Conservation (phyloP, 2,113 vertebrate genomes). For the Tenrec ecaudatus region DNA sequence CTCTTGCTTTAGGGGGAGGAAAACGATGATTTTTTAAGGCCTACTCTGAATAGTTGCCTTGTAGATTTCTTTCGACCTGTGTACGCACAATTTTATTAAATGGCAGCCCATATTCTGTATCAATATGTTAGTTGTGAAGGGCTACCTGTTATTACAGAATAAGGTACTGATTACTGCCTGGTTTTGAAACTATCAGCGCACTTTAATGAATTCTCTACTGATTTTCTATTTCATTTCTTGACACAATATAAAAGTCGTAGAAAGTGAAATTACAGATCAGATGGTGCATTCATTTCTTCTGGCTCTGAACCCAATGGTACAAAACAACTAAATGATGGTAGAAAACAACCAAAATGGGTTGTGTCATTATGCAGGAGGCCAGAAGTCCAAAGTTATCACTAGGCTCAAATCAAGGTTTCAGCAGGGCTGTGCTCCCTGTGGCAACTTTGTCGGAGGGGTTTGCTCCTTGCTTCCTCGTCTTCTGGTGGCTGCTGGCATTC, state of each 20-base stretch:
- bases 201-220: background rate
- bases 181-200: background rate
- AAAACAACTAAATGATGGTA: too few relatives aligned
- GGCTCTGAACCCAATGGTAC: background rate
- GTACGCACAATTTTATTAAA: slow-evolving; percentile 5
- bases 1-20: background rate
- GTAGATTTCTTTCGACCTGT: background rate
- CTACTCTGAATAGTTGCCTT: background rate
- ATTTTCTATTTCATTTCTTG: slow-evolving; percentile 11
- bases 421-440: background rate
- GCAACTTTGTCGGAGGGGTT: background rate
- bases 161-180: background rate
- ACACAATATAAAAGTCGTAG: background rate
- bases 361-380: background rate
- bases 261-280: background rate
- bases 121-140: too few relatives aligned
- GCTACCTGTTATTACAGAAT: too few relatives aligned
- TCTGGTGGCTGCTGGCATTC: background rate
- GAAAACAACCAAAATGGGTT: slow-evolving; percentile 23
- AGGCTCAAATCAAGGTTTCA: background rate
- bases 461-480: background rate
- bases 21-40: background rate
- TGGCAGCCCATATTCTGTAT: background rate
- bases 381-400: background rate
- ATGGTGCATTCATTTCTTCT: background rate